These are phyloP conservation scores for Pegoplata infirma DNA, from an alignment of 2,888 invertebrate genomes.

Conservation along the genomic window DNA sequence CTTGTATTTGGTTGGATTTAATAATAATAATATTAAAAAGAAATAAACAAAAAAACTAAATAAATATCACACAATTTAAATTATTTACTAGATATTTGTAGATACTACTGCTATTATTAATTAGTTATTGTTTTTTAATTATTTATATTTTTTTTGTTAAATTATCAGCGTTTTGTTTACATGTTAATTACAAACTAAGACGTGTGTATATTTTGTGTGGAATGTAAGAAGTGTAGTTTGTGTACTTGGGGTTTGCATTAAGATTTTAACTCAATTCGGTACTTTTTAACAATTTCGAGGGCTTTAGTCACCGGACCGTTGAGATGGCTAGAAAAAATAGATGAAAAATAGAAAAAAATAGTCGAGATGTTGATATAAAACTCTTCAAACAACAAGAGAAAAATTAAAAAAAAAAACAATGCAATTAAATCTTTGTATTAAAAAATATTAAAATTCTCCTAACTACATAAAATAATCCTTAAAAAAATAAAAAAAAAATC, in stretches of 20 bases:
- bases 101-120: constrained; percentile 17
- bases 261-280: constrained; percentile 51
- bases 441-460: constrained; percentile 29
- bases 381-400: constrained; percentile 17
- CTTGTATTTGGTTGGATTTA: background rate
- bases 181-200: constrained; percentile 65
- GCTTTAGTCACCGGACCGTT: constrained; percentile 79
- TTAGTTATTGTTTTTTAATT: constrained; percentile 28
- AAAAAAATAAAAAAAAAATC: background rate
- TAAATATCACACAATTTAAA: constrained; percentile 5
- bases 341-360: constrained; percentile 57
- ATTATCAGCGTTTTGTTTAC: constrained; percentile 67
- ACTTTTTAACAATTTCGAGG: constrained; percentile 64
- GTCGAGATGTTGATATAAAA: constrained; percentile 20
- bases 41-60: background rate
- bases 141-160: constrained; percentile 47
- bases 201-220: constrained; percentile 54
- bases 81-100: background rate
- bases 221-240: constrained; percentile 43
- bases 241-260: constrained; percentile 50
- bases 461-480: background rate
- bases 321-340: constrained; percentile 76
- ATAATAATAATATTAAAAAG: background rate
- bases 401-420: constrained; percentile 15
- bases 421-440: constrained; percentile 54